Evolutionary conservation across 2,797 vertebrate genomes (phyloP), one percentile per base, ranked within the genome.

Genomic region (Hoplostethus atlanticus): DNA sequence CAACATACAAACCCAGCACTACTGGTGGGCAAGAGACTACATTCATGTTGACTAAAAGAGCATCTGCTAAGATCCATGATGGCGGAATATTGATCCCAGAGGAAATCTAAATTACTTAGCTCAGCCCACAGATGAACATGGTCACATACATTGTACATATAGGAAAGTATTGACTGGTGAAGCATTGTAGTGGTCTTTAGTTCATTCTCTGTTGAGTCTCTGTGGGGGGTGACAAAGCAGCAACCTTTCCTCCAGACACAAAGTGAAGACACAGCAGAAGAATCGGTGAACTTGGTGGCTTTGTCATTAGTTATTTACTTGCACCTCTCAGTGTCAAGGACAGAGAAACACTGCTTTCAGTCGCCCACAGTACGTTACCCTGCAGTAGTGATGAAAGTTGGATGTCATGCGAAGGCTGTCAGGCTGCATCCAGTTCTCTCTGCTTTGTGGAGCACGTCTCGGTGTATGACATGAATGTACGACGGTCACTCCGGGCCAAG

Each of bases 71-170:
- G 79, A 86, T 68, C 77, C 55, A 73, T 73, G 74, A 71, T 21
- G 63, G 36, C 21, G 69, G 64, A 50, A 28, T 73, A 85, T 83
- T 78, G 85, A 88, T 86, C 84, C 74, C 74, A 12, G 61, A 79
- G 71, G 81, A 81, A 79, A 81, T 87, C 78, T 66, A 87, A 83
- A 79, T 79, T 57, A 78, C 77, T 79, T 52, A 52, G 66, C 68
- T 77, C 64, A 44, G 36, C 59, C 13, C 13, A 25, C 4, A 17
- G 30, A 61, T 55, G 12, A 72, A 74, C 51, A 38, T 71, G 67
- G 31, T 47, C 52, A 9, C 21, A 46, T 38, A 25, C 28, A 54
- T 36, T 28, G 44, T 1, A 47, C 47, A 68, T 38, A 36, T 34
- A 30, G 38, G 30, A 51, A 58, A 77, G 68, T 56, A 50, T 6